A percentile compares a stretch with the other conserved stretches of the same genome.
Conservation (phyloP, 92 coral and sea anemone species). For the Actinernus sp. region DNA sequence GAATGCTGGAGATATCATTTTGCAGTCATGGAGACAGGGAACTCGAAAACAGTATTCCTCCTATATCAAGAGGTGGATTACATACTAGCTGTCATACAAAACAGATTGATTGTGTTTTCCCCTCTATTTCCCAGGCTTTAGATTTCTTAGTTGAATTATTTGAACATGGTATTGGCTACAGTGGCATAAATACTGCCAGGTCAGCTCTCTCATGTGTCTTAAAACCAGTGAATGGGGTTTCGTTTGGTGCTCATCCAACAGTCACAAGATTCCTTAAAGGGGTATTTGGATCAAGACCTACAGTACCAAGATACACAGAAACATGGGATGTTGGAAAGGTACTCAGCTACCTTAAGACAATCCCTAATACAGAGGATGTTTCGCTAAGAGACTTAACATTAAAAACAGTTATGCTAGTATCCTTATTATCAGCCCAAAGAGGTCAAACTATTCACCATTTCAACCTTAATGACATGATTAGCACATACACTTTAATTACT, state of each 20-base stretch:
- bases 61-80: conserved; percentile 27
- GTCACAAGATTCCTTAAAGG: conserved; percentile 13
- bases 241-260: conserved; percentile 25
- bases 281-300: conserved; percentile 10
- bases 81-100: conserved; percentile 23
- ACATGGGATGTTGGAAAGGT: conserved; percentile 26
- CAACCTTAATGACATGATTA: conserved; percentile 30
- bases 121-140: conserved; percentile 30
- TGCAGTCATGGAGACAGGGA: conserved; percentile 54
- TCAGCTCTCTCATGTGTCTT: conserved; percentile 14
- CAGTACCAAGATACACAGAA: conserved; percentile 23
- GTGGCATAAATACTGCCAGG: conserved; percentile 38
- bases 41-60: conserved; percentile 37
- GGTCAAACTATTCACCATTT: too few species aligned
- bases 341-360: conserved; percentile 1
- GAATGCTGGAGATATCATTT: conserved; percentile 29
- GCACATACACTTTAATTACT: conserved; percentile 5
- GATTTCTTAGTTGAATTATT: conserved; percentile 37
- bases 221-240: neutral
- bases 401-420: conserved; percentile 2
- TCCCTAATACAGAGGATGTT: neutral
- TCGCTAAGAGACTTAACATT: neutral
- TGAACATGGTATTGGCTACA: conserved; percentile 28
- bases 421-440: too few species aligned
- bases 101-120: conserved; percentile 20